These are phyloP conservation scores for Spea multiplicata DNA, from an alignment of 2,113 vertebrate species.

Conservation along the genomic window DNA sequence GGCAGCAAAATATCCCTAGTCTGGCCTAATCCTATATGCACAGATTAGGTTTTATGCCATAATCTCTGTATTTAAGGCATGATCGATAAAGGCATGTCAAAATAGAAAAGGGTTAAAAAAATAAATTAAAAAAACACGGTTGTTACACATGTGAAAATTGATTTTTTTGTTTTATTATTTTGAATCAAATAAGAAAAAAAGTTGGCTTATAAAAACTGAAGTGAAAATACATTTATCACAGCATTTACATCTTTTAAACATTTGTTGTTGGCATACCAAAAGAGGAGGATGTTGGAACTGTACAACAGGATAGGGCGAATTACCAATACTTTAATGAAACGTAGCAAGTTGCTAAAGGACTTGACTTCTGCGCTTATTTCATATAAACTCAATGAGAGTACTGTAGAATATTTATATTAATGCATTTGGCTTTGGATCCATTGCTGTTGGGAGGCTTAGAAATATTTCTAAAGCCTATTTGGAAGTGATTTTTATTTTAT, in stretches of 20 bases:
- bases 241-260: conserved; percentile 46
- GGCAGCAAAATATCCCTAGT: too few species aligned
- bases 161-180: conserved; percentile 43
- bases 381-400: background rate
- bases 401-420: background rate
- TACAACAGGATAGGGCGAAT: conserved; percentile 29
- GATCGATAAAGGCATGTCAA: too few species aligned
- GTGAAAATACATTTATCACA: conserved; percentile 47
- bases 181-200: conserved; percentile 46
- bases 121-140: background rate
- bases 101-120: background rate
- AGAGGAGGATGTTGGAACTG: conserved; percentile 44
- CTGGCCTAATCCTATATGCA: too few species aligned
- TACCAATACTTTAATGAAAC: conserved; percentile 13
- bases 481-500: background rate
- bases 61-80: too few species aligned
- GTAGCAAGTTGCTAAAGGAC: conserved; percentile 5
- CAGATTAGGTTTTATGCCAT: too few species aligned
- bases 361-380: conserved; percentile 10
- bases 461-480: background rate
- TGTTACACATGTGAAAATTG: conserved; percentile 14
- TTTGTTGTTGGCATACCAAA: conserved; percentile 42
- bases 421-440: conserved; percentile 25
- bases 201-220: conserved; percentile 47
- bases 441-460: background rate